Evolutionary conservation across 2,113 vertebrate genomes (phyloP).

Genomic region (Harpagus bidentatus): DNA sequence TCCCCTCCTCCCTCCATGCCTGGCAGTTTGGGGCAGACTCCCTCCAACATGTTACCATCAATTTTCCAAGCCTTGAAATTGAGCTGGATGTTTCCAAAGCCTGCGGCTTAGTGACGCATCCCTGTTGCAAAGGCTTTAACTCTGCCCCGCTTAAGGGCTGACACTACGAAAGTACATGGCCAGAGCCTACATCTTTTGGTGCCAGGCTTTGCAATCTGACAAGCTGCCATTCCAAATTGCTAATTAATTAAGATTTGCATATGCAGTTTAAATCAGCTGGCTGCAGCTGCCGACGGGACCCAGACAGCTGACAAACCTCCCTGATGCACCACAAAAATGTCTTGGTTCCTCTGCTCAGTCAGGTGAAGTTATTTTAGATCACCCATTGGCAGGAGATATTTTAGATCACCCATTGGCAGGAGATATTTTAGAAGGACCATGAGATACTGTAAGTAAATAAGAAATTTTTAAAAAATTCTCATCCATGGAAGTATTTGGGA

Average conservation of each 20-base stretch:
- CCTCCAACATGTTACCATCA: neutral
- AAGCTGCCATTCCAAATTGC: conserved; percentile 15
- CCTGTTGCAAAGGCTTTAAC: neutral
- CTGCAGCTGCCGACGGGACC: accelerated
- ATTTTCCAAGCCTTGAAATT: neutral
- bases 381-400: neutral
- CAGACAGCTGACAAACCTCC: neutral
- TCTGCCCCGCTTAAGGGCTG: neutral
- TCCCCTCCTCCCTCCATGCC: neutral
- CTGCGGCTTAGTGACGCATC: accelerated
- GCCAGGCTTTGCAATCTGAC: neutral
- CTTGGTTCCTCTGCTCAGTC: neutral
- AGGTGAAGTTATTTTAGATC: neutral
- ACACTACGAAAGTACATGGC: neutral
- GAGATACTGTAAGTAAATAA: neutral
- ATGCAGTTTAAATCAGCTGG: neutral
- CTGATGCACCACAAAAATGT: neutral
- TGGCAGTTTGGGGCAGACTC: neutral
- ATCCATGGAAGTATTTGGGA: neutral
- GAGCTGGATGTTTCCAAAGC: neutral
- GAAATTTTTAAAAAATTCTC: neutral
- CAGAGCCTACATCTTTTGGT: neutral
- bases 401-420: neutral
- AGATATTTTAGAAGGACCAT: neutral
- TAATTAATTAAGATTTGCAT: conserved; percentile 42